Conservation (phyloP, 2,888 invertebrate genomes). For the Acleris laterana region DNA sequence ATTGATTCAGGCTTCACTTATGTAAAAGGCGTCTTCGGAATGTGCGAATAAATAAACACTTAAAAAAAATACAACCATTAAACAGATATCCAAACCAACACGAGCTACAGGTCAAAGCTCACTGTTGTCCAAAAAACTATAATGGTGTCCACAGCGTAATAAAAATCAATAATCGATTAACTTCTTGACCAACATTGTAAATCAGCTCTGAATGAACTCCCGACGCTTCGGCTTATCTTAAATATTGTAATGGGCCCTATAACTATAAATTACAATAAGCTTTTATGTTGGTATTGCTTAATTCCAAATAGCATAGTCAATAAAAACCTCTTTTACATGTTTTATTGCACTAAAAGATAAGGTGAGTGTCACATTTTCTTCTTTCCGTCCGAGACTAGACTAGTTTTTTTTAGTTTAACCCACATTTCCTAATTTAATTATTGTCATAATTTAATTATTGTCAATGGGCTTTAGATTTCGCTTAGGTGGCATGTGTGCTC, state of each 20-base stretch:
- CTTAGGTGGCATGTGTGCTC: too few species aligned
- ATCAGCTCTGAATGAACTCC: conserved; percentile 16
- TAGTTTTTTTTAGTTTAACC: too few species aligned
- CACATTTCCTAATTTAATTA: too few species aligned
- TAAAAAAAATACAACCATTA: too few species aligned
- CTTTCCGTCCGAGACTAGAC: too few species aligned
- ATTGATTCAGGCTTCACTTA: too few species aligned
- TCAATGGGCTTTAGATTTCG: too few species aligned
- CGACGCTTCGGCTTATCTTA: conserved; percentile 17
- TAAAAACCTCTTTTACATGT: neutral
- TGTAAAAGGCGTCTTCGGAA: too few species aligned
- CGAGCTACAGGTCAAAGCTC: conserved; percentile 10
- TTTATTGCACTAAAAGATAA: neutral
- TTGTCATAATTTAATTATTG: too few species aligned
- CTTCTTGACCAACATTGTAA: conserved; percentile 28
- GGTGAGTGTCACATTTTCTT: too few species aligned
- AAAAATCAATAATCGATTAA: conserved; percentile 28
- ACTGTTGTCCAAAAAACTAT: conserved; percentile 8
- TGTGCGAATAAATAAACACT: too few species aligned
- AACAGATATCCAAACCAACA: neutral
- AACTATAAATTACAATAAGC: conserved; percentile 28
- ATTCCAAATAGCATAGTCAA: neutral
- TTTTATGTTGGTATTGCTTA: conserved; percentile 29
- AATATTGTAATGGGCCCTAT: conserved; percentile 31
- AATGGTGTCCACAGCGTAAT: conserved; percentile 7